Evolutionary conservation across 2,797 vertebrate species (phyloP).

Genomic region (Meriones psammophilus): DNA sequence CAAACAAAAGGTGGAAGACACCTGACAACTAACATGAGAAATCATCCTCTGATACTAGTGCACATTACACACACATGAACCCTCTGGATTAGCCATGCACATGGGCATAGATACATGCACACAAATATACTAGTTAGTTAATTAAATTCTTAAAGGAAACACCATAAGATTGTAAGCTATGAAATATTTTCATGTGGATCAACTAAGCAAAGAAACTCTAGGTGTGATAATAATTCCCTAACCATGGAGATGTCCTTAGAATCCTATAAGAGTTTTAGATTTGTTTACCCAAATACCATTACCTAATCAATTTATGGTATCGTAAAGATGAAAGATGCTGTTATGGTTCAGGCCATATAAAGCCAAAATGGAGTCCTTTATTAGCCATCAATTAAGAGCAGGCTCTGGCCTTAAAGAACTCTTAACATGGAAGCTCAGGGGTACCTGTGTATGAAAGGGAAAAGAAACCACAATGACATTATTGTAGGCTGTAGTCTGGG

Average conservation of each 20-base stretch:
- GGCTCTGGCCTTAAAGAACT: neutral
- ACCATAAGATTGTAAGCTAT: constrained; percentile 34
- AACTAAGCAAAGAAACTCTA: constrained; percentile 55
- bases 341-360: neutral
- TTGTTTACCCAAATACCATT: neutral
- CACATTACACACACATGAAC: neutral
- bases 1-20: neutral
- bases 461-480: neutral
- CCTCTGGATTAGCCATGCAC: too few relatives aligned
- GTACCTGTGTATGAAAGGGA: neutral
- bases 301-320: neutral
- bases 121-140: neutral
- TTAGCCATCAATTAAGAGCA: neutral
- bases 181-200: neutral
- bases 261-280: neutral
- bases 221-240: neutral
- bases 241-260: neutral
- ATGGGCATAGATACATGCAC: neutral
- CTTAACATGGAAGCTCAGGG: neutral
- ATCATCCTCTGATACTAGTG: neutral
- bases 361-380: neutral
- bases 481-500: neutral
- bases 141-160: neutral
- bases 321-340: neutral
- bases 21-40: too few relatives aligned